Percentiles rank a stretch among this genome's conserved stretches.
These are phyloP conservation scores for Pegoplata infirma DNA, from an alignment of 2,888 invertebrate genomes.

Conservation along the genomic window DNA sequence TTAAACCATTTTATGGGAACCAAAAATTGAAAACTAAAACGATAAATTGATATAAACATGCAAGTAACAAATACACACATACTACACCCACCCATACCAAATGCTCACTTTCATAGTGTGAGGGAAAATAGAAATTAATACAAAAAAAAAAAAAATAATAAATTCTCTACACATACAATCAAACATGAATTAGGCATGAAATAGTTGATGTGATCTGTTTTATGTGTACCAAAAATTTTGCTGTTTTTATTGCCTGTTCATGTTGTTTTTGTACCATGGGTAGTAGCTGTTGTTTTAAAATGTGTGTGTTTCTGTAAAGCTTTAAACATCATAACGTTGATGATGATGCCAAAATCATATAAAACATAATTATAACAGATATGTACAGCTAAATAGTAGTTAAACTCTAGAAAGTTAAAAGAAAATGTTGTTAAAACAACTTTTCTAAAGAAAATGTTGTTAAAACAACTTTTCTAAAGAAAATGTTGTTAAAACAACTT, in stretches of 20 bases:
- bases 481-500: too few species aligned
- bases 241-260: constrained; percentile 65
- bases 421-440: too few species aligned
- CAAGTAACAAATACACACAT: neutral
- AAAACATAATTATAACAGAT: neutral
- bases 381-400: neutral
- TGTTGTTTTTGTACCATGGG: constrained; percentile 48
- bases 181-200: constrained; percentile 59
- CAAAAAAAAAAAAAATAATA: neutral
- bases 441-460: too few species aligned
- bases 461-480: too few species aligned
- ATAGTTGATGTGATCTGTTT: constrained; percentile 51
- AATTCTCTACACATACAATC: constrained; percentile 26
- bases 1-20: constrained; percentile 53
- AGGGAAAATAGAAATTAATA: neutral
- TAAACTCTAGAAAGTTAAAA: too few species aligned
- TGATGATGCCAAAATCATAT: constrained; percentile 9
- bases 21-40: constrained; percentile 45
- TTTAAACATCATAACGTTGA: constrained; percentile 1
- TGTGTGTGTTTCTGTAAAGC: constrained; percentile 4
- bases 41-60: constrained; percentile 42
- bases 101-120: neutral
- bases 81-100: neutral
- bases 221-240: constrained; percentile 61
- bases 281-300: constrained; percentile 40